Conservation (phyloP, 2,113 vertebrate species). For the Platichthys flesus region DNA sequence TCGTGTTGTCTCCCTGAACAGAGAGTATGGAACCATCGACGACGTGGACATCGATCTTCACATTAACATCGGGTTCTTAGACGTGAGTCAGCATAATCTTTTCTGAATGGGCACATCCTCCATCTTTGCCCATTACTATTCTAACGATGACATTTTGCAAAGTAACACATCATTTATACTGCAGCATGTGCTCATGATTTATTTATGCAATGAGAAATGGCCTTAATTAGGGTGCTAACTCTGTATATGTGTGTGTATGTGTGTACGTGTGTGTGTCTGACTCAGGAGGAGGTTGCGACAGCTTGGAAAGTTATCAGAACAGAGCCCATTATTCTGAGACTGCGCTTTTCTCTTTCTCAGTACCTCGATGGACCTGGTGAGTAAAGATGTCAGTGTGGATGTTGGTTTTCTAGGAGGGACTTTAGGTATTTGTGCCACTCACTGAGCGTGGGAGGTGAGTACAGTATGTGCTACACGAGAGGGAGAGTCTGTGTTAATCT, state of each 20-base stretch:
- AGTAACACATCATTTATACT: slow-evolving; percentile 64
- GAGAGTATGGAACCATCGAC: slow-evolving; percentile 98
- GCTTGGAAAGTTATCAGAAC: slow-evolving; percentile 99
- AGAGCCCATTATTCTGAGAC: slow-evolving; percentile 94
- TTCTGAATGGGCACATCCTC: slow-evolving; percentile 1
- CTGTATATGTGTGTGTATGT: slow-evolving; percentile 61
- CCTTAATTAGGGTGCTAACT: slow-evolving; percentile 70
- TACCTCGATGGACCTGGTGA: slow-evolving; percentile 99
- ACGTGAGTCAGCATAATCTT: slow-evolving; percentile 86
- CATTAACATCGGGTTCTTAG: slow-evolving; percentile 97
- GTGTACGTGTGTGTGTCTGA: slow-evolving; percentile 61
- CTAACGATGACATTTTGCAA: slow-evolving; percentile 59
- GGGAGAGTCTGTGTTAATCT: slow-evolving; percentile 45
- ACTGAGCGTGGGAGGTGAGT: slow-evolving; percentile 66
- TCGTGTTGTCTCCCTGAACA: slow-evolving; percentile 68
- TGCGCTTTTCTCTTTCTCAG: slow-evolving; percentile 98
- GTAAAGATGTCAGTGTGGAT: slow-evolving; percentile 70
- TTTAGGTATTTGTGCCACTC: slow-evolving; percentile 63
- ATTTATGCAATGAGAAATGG: slow-evolving; percentile 63
- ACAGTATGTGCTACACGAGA: slow-evolving; percentile 42
- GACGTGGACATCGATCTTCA: slow-evolving; percentile 98
- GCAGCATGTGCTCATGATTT: slow-evolving; percentile 47
- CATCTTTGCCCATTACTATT: slow-evolving; percentile 45
- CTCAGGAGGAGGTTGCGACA: slow-evolving; percentile 97
- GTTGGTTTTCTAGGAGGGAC: slow-evolving; percentile 52